Percentiles rank a stretch among this genome's conserved stretches.
These are phyloP conservation scores for Notothenia rossii DNA, from an alignment of 2,113 vertebrate species.

Conservation along the genomic window DNA sequence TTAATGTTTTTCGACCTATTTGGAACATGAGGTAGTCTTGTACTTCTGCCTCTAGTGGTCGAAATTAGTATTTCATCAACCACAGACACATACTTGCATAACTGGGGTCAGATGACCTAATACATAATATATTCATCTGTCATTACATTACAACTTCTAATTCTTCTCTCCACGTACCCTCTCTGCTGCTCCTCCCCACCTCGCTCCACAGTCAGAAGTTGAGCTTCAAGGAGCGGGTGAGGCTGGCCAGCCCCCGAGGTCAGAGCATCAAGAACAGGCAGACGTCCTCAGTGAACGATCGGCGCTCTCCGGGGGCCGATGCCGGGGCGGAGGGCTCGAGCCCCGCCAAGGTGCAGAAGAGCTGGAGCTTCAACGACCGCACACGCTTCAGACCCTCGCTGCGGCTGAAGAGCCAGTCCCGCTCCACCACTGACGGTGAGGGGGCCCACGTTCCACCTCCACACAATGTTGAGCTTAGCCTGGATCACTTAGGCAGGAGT, in stretches of 20 bases:
- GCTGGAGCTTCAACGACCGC: slow-evolving; percentile 98
- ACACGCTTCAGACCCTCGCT: slow-evolving; percentile 95
- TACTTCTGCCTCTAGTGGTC: too few relatives aligned
- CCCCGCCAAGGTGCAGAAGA: slow-evolving; percentile 97
- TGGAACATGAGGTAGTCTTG: too few relatives aligned
- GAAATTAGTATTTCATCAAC: too few relatives aligned
- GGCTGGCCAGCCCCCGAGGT: slow-evolving; percentile 96
- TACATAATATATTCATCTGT: slow-evolving; percentile 12
- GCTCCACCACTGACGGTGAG: slow-evolving; percentile 90
- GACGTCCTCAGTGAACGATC: slow-evolving; percentile 89
- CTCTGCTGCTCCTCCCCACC: slow-evolving; percentile 7
- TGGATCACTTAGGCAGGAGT: too few relatives aligned
- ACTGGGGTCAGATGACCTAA: neutral
- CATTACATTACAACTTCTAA: slow-evolving; percentile 17
- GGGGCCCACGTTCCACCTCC: neutral
- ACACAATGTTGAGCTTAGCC: too few relatives aligned
- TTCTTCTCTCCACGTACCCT: neutral
- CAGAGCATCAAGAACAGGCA: slow-evolving; percentile 95
- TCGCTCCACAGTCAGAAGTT: slow-evolving; percentile 91
- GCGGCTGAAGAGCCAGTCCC: slow-evolving; percentile 95
- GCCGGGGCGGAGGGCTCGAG: slow-evolving; percentile 89
- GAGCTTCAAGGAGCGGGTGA: slow-evolving; percentile 95
- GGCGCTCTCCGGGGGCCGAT: slow-evolving; percentile 91
- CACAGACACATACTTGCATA: too few relatives aligned
- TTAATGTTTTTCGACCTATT: too few relatives aligned